These are phyloP conservation scores for Stenchaetothrips biformis DNA, from an alignment of 2,888 invertebrate species.

Conservation along the genomic window DNA sequence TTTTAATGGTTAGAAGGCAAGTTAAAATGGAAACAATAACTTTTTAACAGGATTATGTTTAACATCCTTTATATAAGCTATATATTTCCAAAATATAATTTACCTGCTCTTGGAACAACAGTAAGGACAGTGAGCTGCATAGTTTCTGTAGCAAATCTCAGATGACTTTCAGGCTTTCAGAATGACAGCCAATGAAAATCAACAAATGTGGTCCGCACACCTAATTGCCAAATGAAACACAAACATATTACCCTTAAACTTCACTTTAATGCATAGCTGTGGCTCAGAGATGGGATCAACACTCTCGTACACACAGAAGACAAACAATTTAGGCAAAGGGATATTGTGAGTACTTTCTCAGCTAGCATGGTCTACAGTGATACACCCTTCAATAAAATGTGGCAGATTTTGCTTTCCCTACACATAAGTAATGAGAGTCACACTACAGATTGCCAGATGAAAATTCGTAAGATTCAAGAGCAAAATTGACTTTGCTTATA, in stretches of 20 bases:
- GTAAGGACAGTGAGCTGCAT: neutral
- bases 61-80: neutral
- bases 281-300: no score
- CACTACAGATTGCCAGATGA: no score
- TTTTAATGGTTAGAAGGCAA: neutral
- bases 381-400: no score
- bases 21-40: neutral
- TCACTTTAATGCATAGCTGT: no score
- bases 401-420: no score
- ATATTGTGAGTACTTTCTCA: no score
- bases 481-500: no score
- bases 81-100: slow-evolving; percentile 1
- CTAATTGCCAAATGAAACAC: neutral
- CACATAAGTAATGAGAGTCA: no score
- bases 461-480: no score
- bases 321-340: no score
- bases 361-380: no score
- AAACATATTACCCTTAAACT: neutral
- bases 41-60: neutral
- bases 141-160: neutral
- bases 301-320: no score
- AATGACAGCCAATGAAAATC: neutral
- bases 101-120: slow-evolving; percentile 1
- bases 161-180: neutral
- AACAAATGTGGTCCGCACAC: slow-evolving; percentile 9